Evolutionary conservation across 2,888 invertebrate genomes (phyloP), one percentile per base, ranked within the genome.

Genomic region (Scotopteryx bipunctaria): DNA sequence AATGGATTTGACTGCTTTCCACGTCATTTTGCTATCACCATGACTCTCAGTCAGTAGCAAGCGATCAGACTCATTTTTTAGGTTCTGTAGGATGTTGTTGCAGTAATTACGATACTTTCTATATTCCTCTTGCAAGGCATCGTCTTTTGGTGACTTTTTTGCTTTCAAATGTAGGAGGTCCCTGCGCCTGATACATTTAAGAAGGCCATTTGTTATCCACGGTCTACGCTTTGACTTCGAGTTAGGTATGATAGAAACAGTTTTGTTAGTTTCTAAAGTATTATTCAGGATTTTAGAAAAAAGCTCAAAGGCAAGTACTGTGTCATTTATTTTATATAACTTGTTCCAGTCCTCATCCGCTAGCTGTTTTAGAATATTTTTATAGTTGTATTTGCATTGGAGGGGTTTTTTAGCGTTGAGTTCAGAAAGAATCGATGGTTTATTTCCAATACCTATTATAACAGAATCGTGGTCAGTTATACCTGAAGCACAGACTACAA

Each of bases 21-120:
- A 52, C 0, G 45, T 16, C 17, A 42, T 41, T 46, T 46, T 45
- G 6, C 14, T 35, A n/a, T 51, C 35, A 3, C 35, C 44, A 36
- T 21, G 36, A 16, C 33, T 19, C 1, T 13, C 11, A 0, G 3
- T 5, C 2, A 51, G 14, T 16, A 14, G 17, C 6, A 21, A 9
- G 0, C 15, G 4, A 0, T 51, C 50, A 9, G 27, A 29, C 27
- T 38, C 32, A 3, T 27, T 45, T 35, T 44, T 44, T 19, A 19
- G n/a, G 3, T 15, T 16, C 1, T 23, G 27, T 1, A 51, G 9
- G 0, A 51, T 9, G 3, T 8, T 6, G 2, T 36, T 19, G 15
- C 44, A 51, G 1, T 19, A 1, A 23, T 51, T 51, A 0, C 51
- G 44, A 9, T 51, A 51, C 5, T 31, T 40, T 35, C 33, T 51